phyloP scores from a whole-genome alignment of 2,113 vertebrate genomes.

The Haemorhous mexicanus region DNA sequence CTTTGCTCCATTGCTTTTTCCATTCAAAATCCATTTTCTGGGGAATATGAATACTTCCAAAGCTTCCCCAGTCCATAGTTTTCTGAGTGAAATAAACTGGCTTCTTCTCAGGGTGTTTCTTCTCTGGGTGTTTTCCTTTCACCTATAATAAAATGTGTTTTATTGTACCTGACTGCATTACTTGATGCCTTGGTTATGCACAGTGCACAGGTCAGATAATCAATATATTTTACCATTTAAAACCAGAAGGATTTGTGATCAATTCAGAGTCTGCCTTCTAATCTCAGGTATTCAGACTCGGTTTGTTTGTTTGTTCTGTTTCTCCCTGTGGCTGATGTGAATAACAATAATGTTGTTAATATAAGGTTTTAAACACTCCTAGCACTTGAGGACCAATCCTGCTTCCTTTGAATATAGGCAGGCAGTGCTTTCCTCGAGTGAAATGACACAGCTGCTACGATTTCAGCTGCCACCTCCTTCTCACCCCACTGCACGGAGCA shows the following conservation, averaged over 20 bases:
- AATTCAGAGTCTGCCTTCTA: background rate
- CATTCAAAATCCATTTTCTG: background rate
- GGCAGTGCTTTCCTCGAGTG: background rate
- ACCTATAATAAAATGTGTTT: background rate
- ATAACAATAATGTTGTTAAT: background rate
- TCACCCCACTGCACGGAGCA: background rate
- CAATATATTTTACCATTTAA: background rate
- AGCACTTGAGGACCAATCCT: background rate
- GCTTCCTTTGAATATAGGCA: background rate
- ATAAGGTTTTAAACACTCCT: background rate
- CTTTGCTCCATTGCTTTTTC: background rate
- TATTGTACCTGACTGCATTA: slow-evolving; percentile 6
- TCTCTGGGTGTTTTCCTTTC: background rate
- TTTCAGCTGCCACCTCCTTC: background rate
- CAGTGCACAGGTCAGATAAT: slow-evolving; percentile 11
- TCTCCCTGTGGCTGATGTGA: background rate
- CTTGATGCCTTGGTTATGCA: background rate
- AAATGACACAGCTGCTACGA: background rate
- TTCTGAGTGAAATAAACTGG: background rate
- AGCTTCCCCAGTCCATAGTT: background rate
- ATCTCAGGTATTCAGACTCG: background rate
- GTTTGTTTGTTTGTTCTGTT: background rate
- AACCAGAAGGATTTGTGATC: background rate
- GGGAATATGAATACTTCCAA: background rate
- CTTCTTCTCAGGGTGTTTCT: background rate